These are phyloP conservation scores for Margaritifera margaritifera DNA, from an alignment of 2,888 invertebrate species.

Conservation along the genomic window DNA sequence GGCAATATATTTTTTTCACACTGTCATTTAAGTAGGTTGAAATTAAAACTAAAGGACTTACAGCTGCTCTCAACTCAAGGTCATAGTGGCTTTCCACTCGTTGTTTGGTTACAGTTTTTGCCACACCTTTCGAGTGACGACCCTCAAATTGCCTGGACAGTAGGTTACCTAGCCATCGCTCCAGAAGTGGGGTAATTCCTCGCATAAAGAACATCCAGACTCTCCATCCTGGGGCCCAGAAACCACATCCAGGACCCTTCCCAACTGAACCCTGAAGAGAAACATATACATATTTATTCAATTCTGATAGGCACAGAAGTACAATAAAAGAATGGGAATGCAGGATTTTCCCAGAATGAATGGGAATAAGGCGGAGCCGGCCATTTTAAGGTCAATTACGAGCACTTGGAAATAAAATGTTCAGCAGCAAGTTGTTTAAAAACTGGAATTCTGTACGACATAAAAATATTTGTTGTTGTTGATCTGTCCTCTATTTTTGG, in stretches of 20 bases:
- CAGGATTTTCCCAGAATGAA: too few relatives aligned
- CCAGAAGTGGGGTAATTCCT: slow-evolving; percentile 97
- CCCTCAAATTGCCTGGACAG: slow-evolving; percentile 99
- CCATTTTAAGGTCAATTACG: too few relatives aligned
- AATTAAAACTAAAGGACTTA: slow-evolving; percentile 55
- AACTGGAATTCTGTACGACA: too few relatives aligned
- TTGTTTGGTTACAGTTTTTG: slow-evolving; percentile 99
- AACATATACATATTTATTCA: too few relatives aligned
- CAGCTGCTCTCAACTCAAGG: slow-evolving; percentile 96
- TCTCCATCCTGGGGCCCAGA: slow-evolving; percentile 99
- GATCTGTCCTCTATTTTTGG: too few relatives aligned
- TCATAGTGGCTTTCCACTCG: slow-evolving; percentile 99
- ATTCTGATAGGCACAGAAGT: too few relatives aligned
- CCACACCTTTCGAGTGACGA: slow-evolving; percentile 98
- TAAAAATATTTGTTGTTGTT: too few relatives aligned
- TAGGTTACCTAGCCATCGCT: slow-evolving; percentile 99
- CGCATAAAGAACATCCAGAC: slow-evolving; percentile 99
- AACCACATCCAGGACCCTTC: slow-evolving; percentile 98
- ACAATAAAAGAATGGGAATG: too few relatives aligned
- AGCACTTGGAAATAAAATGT: too few relatives aligned
- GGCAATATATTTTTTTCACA: neutral
- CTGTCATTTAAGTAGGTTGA: neutral
- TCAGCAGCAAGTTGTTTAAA: too few relatives aligned
- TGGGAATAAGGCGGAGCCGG: too few relatives aligned
- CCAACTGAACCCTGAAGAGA: slow-evolving; percentile 90